A percentile compares a stretch with the other conserved stretches of the same genome.
These are phyloP conservation scores for Prionace glauca DNA, from an alignment of 2,797 vertebrate species.

Conservation along the genomic window DNA sequence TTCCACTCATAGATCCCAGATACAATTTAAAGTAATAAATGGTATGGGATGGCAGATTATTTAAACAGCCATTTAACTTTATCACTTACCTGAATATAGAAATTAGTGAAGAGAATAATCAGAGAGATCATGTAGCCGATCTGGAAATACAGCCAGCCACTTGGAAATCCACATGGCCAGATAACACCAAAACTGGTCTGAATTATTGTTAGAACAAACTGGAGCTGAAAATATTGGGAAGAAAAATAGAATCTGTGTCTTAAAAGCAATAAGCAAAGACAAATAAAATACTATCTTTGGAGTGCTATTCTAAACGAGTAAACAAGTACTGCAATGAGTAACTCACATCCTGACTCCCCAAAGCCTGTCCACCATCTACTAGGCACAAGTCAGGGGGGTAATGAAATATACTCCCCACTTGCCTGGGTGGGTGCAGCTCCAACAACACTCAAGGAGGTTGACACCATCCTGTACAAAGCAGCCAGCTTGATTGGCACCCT, in stretches of 20 bases:
- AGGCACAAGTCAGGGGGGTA: too few relatives aligned
- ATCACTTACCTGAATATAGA: slow-evolving; percentile 80
- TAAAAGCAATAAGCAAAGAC: neutral
- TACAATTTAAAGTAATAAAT: neutral
- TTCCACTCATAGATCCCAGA: neutral
- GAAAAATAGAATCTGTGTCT: slow-evolving; percentile 8
- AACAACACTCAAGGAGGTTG: too few relatives aligned
- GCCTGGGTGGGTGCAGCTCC: too few relatives aligned
- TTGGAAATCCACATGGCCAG: slow-evolving; percentile 84
- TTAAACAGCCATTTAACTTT: neutral
- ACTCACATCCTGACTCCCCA: too few relatives aligned
- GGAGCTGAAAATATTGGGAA: slow-evolving; percentile 61
- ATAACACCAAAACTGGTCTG: slow-evolving; percentile 80
- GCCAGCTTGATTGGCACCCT: too few relatives aligned
- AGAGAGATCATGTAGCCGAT: slow-evolving; percentile 85
- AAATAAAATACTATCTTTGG: neutral
- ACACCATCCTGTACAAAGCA: too few relatives aligned
- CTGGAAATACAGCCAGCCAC: slow-evolving; percentile 88
- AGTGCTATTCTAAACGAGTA: neutral
- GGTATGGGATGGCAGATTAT: neutral
- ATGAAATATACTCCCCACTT: too few relatives aligned
- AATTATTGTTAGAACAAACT: slow-evolving; percentile 84
- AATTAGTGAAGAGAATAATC: slow-evolving; percentile 85
- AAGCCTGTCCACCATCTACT: too few relatives aligned
- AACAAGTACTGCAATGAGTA: neutral